A percentile compares a stretch with the other conserved stretches of the same genome.
Evolutionary conservation across 2,113 vertebrate genomes (phyloP).

Genomic region (Hyla sarda): DNA sequence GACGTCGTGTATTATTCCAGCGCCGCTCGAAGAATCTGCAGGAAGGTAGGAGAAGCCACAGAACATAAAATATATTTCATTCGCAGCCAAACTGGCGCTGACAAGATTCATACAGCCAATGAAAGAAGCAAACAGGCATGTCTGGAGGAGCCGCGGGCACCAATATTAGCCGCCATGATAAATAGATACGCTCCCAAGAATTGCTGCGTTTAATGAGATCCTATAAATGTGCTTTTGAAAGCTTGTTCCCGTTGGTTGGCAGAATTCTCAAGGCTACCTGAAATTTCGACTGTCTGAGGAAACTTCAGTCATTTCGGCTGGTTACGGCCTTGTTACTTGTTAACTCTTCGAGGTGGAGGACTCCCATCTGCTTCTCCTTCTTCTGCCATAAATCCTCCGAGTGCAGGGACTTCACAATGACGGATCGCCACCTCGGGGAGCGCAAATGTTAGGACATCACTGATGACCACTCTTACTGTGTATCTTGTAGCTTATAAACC

Average conservation of each 20-base stretch:
- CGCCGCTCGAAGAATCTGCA: not conserved
- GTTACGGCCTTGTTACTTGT: not conserved
- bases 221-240: constrained; percentile 50
- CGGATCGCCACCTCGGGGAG: not conserved
- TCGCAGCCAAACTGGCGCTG: constrained; percentile 30
- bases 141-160: not conserved
- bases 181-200: constrained; percentile 30
- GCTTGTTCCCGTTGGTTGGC: constrained; percentile 24
- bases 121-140: constrained; percentile 43
- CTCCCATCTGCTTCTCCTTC: not conserved
- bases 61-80: constrained; percentile 50
- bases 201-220: constrained; percentile 51
- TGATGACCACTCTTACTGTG: not conserved
- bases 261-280: constrained; percentile 48
- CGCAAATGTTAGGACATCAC: not conserved
- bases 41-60: constrained; percentile 3
- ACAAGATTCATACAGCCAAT: constrained; percentile 53
- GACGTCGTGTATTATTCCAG: not conserved
- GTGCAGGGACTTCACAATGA: not conserved
- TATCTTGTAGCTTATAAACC: not conserved
- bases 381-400: not conserved
- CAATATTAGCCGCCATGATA: constrained; percentile 47
- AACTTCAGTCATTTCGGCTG: not conserved
- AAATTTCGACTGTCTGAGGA: constrained; percentile 14
- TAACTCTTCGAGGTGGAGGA: constrained; percentile 13